Percentiles rank a stretch among this genome's conserved stretches.
phyloP scores from a whole-genome alignment of 2,888 invertebrate species.

The Sesamia inferens region DNA sequence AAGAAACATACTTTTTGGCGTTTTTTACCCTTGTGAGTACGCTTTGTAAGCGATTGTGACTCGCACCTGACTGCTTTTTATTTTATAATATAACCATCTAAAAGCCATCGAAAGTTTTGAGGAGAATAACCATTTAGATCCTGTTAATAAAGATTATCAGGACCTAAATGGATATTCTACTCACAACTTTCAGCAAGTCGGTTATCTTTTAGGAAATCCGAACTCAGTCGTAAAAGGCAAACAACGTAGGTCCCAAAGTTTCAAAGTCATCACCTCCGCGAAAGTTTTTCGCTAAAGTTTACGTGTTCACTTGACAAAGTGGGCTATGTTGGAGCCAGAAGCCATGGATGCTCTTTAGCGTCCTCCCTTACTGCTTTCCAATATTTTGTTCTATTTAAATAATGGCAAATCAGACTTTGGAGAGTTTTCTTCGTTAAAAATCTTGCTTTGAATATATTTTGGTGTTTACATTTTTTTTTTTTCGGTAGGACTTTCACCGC shows the following conservation, averaged over 20 bases:
- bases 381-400: conserved; percentile 39
- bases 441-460: neutral
- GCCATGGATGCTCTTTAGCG: conserved; percentile 69
- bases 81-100: too few relatives aligned
- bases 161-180: conserved; percentile 4
- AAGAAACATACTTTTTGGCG: neutral
- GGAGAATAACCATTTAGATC: conserved; percentile 2
- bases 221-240: conserved; percentile 63
- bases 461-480: conserved; percentile 1
- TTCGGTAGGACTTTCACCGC: rapidly evolving
- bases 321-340: conserved; percentile 67
- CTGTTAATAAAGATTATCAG: neutral
- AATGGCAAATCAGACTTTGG: conserved; percentile 33
- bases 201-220: conserved; percentile 23
- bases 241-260: conserved; percentile 58
- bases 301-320: conserved; percentile 68
- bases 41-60: too few relatives aligned
- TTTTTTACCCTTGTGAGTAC: neutral
- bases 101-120: conserved; percentile 15
- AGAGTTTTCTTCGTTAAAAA: conserved; percentile 16
- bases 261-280: conserved; percentile 71
- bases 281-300: conserved; percentile 72
- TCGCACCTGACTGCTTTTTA: neutral
- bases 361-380: conserved; percentile 34
- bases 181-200: conserved; percentile 27